Evolutionary conservation across 92 coral and sea anemone species (phyloP).

Genomic region (Parazoanthus atlanticus): DNA sequence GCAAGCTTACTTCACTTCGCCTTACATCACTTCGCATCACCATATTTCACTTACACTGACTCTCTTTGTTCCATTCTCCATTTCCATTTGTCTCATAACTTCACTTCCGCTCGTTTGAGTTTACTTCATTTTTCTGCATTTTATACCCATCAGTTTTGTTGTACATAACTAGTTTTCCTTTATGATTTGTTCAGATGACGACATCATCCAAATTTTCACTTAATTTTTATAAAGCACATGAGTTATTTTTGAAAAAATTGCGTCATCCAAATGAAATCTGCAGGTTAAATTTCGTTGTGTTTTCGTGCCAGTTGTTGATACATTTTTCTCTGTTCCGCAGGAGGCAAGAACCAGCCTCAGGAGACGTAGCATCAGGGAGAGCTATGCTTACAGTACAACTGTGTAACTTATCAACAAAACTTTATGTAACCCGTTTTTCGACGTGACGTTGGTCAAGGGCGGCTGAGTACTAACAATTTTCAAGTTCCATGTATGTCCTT

Average conservation of each 20-base stretch:
- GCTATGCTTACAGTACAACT: slow-evolving; percentile 28
- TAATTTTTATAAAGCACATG: no score
- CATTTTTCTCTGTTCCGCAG: slow-evolving; percentile 16
- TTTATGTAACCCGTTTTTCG: neutral
- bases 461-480: no score
- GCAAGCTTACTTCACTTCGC: neutral
- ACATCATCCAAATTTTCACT: no score
- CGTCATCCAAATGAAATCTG: neutral
- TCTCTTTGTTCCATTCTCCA: neutral
- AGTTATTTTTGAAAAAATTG: neutral
- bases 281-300: no score
- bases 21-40: neutral
- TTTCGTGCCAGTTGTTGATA: neutral
- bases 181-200: no score
- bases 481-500: no score
- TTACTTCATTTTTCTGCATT: neutral
- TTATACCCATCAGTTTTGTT: neutral
- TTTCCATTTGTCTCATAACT: neutral
- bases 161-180: neutral
- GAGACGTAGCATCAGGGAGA: slow-evolving; percentile 42
- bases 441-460: neutral
- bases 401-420: neutral
- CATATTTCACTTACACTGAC: neutral
- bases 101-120: neutral
- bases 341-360: slow-evolving; percentile 12